phyloP scores from a whole-genome alignment of 2,888 invertebrate species.

The Drosophila yooni region DNA sequence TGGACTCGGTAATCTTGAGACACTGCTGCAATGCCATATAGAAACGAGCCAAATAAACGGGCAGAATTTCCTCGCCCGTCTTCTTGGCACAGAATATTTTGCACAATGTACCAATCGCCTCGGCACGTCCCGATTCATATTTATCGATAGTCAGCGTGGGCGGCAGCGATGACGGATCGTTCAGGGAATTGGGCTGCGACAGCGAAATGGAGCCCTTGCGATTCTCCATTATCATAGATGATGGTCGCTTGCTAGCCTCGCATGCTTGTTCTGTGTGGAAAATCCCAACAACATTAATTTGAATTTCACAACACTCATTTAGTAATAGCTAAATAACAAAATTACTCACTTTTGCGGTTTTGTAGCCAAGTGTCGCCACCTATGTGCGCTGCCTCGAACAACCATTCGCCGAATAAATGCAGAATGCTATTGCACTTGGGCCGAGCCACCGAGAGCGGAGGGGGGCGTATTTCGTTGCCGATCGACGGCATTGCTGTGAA shows the following conservation, averaged over 20 bases:
- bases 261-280: slow-evolving; percentile 83
- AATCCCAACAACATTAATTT: neutral
- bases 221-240: slow-evolving; percentile 88
- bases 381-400: slow-evolving; percentile 97
- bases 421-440: slow-evolving; percentile 98
- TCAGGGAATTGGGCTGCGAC: slow-evolving; percentile 88
- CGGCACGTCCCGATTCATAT: slow-evolving; percentile 94
- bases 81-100: slow-evolving; percentile 98
- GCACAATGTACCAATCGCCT: slow-evolving; percentile 97
- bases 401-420: slow-evolving; percentile 98
- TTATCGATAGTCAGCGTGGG: slow-evolving; percentile 90
- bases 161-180: slow-evolving; percentile 89
- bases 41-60: slow-evolving; percentile 96
- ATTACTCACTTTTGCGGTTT: slow-evolving; percentile 86
- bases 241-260: slow-evolving; percentile 88
- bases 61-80: slow-evolving; percentile 93
- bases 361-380: slow-evolving; percentile 89
- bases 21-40: slow-evolving; percentile 96
- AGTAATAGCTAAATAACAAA: neutral
- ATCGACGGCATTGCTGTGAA: slow-evolving; percentile 87
- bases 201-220: slow-evolving; percentile 86
- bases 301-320: neutral
- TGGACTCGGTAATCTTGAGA: slow-evolving; percentile 89
- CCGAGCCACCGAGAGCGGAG: slow-evolving; percentile 90
- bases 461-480: slow-evolving; percentile 87